These are phyloP conservation scores for Tragulus kanchil DNA, from an alignment of 2,113 vertebrate species.

Conservation along the genomic window DNA sequence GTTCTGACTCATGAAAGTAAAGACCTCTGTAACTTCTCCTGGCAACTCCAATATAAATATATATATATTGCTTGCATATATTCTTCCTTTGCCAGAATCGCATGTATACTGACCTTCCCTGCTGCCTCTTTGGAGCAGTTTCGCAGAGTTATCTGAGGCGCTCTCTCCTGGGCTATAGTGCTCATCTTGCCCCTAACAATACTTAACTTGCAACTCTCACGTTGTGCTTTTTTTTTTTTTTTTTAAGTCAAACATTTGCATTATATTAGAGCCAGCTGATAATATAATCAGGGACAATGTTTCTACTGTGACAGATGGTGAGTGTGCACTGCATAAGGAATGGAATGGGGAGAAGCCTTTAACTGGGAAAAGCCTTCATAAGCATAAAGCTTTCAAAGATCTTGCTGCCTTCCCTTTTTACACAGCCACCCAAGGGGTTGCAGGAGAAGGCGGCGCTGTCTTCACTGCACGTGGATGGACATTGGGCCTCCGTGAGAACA, in stretches of 20 bases:
- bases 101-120: background rate
- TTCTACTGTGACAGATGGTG: background rate
- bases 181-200: background rate
- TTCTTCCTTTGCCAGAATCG: background rate
- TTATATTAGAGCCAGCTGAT: background rate
- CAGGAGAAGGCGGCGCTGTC: background rate
- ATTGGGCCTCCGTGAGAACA: background rate
- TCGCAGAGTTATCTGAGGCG: background rate
- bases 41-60: no score
- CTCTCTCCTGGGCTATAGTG: background rate
- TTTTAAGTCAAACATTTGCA: background rate
- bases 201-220: background rate
- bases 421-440: background rate
- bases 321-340: background rate
- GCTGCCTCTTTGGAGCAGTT: background rate
- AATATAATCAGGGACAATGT: background rate
- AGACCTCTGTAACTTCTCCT: background rate
- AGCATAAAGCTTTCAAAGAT: background rate
- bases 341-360: background rate
- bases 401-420: background rate
- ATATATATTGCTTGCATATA: background rate
- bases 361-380: background rate
- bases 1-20: conserved; percentile 12
- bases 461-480: background rate
- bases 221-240: background rate